These are phyloP conservation scores for Cremastobaeus sp. DNA, from an alignment of 2,888 invertebrate species.

Conservation along the genomic window DNA sequence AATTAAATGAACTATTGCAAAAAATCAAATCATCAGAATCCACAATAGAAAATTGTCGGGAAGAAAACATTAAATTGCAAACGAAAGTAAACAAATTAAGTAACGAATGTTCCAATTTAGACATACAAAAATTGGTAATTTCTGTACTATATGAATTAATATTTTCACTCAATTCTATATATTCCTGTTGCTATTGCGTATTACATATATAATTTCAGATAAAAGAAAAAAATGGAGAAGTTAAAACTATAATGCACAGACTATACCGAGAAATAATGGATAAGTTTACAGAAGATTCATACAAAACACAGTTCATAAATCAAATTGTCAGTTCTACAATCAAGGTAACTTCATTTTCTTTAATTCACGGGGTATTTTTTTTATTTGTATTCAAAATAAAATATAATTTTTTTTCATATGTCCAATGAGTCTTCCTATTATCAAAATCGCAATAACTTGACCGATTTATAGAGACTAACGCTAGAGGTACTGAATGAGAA, in stretches of 20 bases:
- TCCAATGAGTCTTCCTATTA: too few species aligned
- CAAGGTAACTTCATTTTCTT: conserved; percentile 61
- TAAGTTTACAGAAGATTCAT: conserved; percentile 67
- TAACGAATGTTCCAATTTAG: conserved; percentile 25
- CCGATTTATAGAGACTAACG: conserved; percentile 66
- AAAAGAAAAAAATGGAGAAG: conserved; percentile 67
- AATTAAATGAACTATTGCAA: conserved; percentile 50
- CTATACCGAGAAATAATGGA: conserved; percentile 67
- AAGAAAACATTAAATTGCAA: conserved; percentile 56
- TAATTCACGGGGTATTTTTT: conserved; percentile 1
- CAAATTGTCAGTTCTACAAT: conserved; percentile 67
- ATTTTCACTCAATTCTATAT: conserved; percentile 52
- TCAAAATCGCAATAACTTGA: too few species aligned
- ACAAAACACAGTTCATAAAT: conserved; percentile 66
- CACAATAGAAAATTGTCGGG: conserved; percentile 56
- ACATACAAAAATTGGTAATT: conserved; percentile 34
- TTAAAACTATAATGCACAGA: conserved; percentile 72
- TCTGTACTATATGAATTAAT: neutral
- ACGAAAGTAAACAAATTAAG: conserved; percentile 32
- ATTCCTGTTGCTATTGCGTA: too few species aligned
- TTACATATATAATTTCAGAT: conserved; percentile 14
- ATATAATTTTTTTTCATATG: neutral
- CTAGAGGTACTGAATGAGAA: conserved; percentile 66
- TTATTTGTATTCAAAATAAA: too few species aligned
- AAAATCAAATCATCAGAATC: conserved; percentile 60